phyloP scores from a whole-genome alignment of 2,113 vertebrate species.

The Rutilus rutilus region DNA sequence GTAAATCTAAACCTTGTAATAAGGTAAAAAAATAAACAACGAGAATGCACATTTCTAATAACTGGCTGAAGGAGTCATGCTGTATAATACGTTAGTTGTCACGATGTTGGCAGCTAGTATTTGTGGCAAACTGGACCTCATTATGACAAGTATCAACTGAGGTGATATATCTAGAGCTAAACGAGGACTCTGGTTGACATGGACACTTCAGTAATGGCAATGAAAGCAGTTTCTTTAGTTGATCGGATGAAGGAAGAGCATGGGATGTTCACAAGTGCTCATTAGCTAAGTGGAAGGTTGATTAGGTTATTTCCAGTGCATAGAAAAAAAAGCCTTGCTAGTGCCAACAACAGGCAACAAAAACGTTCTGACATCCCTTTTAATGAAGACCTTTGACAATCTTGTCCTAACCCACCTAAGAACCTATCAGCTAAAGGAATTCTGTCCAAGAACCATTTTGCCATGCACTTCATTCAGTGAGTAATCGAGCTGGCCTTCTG shows the following conservation, averaged over 20 bases:
- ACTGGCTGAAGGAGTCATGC: background rate
- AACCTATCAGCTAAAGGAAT: background rate
- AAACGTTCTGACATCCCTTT: background rate
- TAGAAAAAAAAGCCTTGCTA: background rate
- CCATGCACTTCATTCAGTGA: slow-evolving; percentile 12
- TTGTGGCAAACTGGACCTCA: background rate
- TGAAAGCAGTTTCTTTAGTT: background rate
- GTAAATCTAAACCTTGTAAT: background rate
- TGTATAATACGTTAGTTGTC: background rate
- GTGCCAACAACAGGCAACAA: background rate
- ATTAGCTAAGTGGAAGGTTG: background rate
- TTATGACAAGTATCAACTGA: background rate
- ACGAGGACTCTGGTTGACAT: background rate
- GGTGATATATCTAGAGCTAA: background rate
- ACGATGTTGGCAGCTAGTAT: background rate
- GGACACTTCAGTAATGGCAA: background rate
- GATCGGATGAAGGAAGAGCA: background rate
- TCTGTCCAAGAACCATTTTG: slow-evolving; percentile 1
- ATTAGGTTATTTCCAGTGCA: background rate
- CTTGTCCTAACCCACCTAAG: background rate
- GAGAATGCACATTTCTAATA: background rate
- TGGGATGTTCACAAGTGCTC: background rate
- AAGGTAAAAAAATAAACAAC: background rate
- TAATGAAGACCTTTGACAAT: background rate
- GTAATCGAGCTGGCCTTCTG: background rate